Base-by-base conservation (phyloP, 2,113 vertebrate species). In the Poeciliopsis turrubarensis region DNA sequence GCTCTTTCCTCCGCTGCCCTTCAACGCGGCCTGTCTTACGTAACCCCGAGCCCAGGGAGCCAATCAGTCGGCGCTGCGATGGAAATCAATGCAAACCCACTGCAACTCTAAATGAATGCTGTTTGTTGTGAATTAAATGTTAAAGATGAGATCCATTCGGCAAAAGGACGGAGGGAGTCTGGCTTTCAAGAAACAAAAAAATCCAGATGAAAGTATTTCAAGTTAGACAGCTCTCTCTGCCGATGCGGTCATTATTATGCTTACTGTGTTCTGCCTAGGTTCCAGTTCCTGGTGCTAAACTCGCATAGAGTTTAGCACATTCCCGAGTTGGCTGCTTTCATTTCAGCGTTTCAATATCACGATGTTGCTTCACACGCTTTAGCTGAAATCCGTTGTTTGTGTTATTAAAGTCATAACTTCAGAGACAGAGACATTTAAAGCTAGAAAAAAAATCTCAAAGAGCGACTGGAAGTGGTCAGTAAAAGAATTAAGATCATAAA, bases 21-120 rank as follows among this genome's bases (percentile, higher is more conserved):
- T 84, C 78, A 85, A 83, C 86, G 73, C 79, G 39, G 82, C 70
- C 65, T n/a, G 68, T 71, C 74, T 89, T 88, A 79, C 5, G 70
- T 82, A 86, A 89, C 78, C 74, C 80, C 32, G 9, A 51, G 79
- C 76, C 7, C 76, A 47, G 82, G 76, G 75, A 85, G 78, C 69
- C 78, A 77, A 88, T 86, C 81, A 70, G 61, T 41, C 71, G n/a
- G 5, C 2, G 67, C 61, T 19, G 70, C 68, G 65, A 39, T 77
- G 75, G 69, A 72, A 82, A 82, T 86, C 70, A 10, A 88, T 89
- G 73, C 84, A 67, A 41, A 82, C 69, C 9, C 2, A 75, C 65
- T 81, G 85, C 72, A 84, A 78, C 44, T 14, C n/a, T 70, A 31
- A 74, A 73, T 80, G 70, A 76, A 80, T 77, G 63, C 26, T 60